These are phyloP conservation scores for Cossypha caffra DNA, from an alignment of 2,797 vertebrate genomes.

Conservation along the genomic window DNA sequence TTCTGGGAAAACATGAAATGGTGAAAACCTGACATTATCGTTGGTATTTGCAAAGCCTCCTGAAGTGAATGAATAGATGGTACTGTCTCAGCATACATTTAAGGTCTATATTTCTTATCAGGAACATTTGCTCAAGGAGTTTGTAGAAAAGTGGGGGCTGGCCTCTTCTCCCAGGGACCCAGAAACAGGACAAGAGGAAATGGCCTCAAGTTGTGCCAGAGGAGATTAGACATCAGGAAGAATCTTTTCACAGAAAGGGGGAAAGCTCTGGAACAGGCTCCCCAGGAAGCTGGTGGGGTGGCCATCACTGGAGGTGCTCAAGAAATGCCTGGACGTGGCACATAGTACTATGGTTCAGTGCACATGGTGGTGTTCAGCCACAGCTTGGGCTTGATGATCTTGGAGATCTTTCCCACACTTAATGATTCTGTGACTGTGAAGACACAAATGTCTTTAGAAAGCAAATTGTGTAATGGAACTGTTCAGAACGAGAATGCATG, in stretches of 20 bases:
- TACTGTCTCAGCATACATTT: background rate
- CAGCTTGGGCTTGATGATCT: background rate
- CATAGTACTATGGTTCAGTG: background rate
- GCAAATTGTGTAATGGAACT: background rate
- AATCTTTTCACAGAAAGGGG: background rate
- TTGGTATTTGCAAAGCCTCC: background rate
- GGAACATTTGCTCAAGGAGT: background rate
- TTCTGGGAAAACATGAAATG: background rate
- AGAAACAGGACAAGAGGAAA: background rate
- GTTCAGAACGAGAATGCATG: conserved; percentile 6
- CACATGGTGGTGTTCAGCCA: background rate
- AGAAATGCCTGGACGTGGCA: background rate
- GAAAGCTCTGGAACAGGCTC: background rate
- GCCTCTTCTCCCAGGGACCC: background rate
- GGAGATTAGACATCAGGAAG: background rate
- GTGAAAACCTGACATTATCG: background rate
- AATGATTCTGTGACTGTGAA: background rate
- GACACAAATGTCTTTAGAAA: background rate
- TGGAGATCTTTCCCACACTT: background rate
- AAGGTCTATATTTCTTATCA: background rate
- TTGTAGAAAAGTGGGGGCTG: background rate
- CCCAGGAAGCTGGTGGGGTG: background rate
- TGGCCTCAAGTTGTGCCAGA: background rate
- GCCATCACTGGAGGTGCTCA: background rate
- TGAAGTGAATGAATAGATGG: background rate